These are phyloP conservation scores for Cephus pulcher DNA, from an alignment of 2,888 invertebrate species.

Conservation along the genomic window DNA sequence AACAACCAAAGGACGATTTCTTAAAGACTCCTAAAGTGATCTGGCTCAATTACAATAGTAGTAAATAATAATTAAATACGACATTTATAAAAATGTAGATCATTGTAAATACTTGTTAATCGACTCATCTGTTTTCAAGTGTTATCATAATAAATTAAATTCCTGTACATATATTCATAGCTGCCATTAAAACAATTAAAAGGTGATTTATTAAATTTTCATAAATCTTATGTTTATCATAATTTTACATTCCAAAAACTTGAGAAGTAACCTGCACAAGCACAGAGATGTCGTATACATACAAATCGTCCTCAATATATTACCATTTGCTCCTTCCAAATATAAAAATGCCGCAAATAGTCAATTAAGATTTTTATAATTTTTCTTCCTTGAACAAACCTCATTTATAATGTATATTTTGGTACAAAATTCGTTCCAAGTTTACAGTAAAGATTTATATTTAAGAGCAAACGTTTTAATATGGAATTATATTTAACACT, in stretches of 20 bases:
- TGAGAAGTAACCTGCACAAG: constrained; percentile 54
- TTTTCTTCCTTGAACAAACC: not conserved
- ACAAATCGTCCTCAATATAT: not conserved
- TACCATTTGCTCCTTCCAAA: not conserved
- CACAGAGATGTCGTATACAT: too few relatives aligned
- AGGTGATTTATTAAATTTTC: constrained; percentile 27
- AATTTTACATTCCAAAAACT: constrained; percentile 40
- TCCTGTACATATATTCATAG: not conserved
- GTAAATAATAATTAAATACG: not conserved
- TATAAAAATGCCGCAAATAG: not conserved
- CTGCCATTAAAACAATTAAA: constrained; percentile 21
- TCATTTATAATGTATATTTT: not conserved
- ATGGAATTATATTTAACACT: not conserved
- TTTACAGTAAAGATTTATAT: not conserved
- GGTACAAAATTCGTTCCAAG: not conserved
- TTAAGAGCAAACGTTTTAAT: not conserved
- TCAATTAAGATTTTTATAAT: not conserved
- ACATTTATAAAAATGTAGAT: not conserved
- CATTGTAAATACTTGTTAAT: not conserved
- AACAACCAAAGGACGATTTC: not conserved
- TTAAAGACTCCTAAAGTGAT: not conserved
- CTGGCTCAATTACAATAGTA: not conserved
- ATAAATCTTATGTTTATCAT: not conserved
- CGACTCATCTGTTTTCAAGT: not conserved
- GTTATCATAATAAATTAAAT: not conserved